These are phyloP conservation scores for Luffia ferchaultella DNA, from an alignment of 2,888 invertebrate species.

Conservation along the genomic window DNA sequence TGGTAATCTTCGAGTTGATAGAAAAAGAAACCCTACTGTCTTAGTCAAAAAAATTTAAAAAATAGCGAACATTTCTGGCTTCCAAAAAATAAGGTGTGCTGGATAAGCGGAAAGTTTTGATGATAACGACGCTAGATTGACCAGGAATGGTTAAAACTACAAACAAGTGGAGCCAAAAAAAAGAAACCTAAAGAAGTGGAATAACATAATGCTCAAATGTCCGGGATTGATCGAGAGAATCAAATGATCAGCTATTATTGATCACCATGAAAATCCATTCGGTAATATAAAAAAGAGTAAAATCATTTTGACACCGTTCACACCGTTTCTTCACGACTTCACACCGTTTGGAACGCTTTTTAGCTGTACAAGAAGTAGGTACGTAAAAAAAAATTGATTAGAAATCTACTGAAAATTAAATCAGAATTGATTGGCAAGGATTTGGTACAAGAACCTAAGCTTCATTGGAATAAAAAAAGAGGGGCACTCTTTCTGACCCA, in stretches of 20 bases:
- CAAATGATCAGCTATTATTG: constrained; percentile 21
- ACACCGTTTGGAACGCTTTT: constrained; percentile 22
- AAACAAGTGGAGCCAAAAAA: neutral
- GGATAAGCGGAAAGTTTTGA: constrained; percentile 21
- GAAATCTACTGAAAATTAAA: no score
- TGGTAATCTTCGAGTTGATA: constrained; percentile 16
- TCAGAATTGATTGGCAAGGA: no score
- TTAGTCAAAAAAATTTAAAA: constrained; percentile 18
- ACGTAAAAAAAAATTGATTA: neutral
- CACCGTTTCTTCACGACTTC: no score
- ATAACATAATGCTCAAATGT: constrained; percentile 20
- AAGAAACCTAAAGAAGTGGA: constrained; percentile 9
- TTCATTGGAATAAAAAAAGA: no score
- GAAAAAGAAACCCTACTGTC: constrained; percentile 16
- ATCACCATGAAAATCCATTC: constrained; percentile 21
- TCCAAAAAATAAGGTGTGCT: constrained; percentile 21
- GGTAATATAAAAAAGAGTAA: constrained; percentile 25
- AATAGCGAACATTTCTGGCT: constrained; percentile 22
- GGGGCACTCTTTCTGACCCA: neutral
- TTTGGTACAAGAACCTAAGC: no score
- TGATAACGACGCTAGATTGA: constrained; percentile 19
- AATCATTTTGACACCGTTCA: no score
- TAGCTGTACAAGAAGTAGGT: constrained; percentile 10
- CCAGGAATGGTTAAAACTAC: neutral
- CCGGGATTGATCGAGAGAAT: constrained; percentile 20